Conservation (phyloP, 1,140 invertebrate species). For the Drosophila varians region DNA sequence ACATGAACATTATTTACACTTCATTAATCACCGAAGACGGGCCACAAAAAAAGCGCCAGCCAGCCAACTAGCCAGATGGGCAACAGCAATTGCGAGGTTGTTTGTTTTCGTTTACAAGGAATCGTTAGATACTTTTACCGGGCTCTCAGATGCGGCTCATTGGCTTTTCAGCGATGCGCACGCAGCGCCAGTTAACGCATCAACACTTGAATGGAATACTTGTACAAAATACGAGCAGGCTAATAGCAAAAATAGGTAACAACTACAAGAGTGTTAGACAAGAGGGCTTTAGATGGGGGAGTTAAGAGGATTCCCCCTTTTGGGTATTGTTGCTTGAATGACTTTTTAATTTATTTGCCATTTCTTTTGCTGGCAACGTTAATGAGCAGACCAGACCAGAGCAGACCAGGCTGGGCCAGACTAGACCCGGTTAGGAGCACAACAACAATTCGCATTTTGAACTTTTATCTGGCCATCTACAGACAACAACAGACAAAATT, state of each 20-base stretch:
- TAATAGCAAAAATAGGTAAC: slow-evolving; percentile 27
- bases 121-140: slow-evolving; percentile 69
- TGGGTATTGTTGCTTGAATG: slow-evolving; percentile 76
- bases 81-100: slow-evolving; percentile 51
- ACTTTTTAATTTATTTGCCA: slow-evolving; percentile 82
- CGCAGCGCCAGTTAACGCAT: slow-evolving; percentile 78
- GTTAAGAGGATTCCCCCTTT: slow-evolving; percentile 24
- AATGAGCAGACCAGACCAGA: slow-evolving; percentile 57
- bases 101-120: slow-evolving; percentile 42
- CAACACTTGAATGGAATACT: slow-evolving; percentile 70
- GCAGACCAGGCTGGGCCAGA: slow-evolving; percentile 8
- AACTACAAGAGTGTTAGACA: slow-evolving; percentile 22
- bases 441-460: slow-evolving; percentile 72
- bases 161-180: slow-evolving; percentile 77
- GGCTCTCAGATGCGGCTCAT: slow-evolving; percentile 67
- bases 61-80: slow-evolving; percentile 4
- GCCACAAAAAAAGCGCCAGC: slow-evolving; percentile 54
- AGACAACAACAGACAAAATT: slow-evolving; percentile 67
- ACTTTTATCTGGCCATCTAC: slow-evolving; percentile 79
- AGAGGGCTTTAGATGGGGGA: slow-evolving; percentile 4
- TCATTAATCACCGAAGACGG: slow-evolving; percentile 76
- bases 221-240: neutral
- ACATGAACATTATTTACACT: slow-evolving; percentile 78
- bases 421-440: slow-evolving; percentile 28
- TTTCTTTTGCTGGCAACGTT: slow-evolving; percentile 76